Conservation (phyloP, 2,797 vertebrate genomes). For the Catamblyrhynchus diadema region DNA sequence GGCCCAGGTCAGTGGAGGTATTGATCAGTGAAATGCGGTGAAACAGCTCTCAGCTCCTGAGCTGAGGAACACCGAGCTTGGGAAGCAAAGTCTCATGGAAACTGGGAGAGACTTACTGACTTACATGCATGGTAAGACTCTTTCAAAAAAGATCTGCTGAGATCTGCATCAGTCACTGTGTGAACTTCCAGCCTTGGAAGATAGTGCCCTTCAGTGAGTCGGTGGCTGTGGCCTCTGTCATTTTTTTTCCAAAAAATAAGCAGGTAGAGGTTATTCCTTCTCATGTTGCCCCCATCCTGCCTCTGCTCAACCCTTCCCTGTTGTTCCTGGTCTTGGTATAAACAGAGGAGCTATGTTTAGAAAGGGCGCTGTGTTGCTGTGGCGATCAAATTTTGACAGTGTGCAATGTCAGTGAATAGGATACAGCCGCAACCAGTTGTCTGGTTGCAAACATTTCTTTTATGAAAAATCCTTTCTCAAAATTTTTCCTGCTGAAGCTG, state of each 20-base stretch:
- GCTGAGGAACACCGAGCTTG: neutral
- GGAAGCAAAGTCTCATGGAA: neutral
- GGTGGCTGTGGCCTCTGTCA: neutral
- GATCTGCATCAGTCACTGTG: neutral
- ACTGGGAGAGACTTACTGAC: neutral
- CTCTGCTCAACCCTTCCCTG: neutral
- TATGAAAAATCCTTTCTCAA: too few species aligned
- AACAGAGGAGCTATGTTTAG: slow-evolving; percentile 60
- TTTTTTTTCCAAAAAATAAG: neutral
- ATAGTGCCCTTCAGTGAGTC: accelerated
- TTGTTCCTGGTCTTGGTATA: neutral
- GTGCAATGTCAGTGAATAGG: slow-evolving; percentile 57
- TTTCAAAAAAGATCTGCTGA: neutral
- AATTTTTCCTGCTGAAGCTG: too few species aligned
- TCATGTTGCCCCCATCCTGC: neutral
- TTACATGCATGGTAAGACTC: neutral
- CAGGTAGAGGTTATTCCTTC: neutral
- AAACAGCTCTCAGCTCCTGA: neutral
- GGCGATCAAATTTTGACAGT: slow-evolving; percentile 54
- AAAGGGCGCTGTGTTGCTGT: slow-evolving; percentile 54
- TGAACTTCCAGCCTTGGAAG: slow-evolving; percentile 1
- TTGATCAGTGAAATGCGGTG: neutral
- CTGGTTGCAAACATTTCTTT: too few species aligned
- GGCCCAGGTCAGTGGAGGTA: neutral
- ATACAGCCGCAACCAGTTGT: slow-evolving; percentile 46